phyloP scores from a whole-genome alignment of 2,797 vertebrate genomes.

The Oophaga sylvatica region DNA sequence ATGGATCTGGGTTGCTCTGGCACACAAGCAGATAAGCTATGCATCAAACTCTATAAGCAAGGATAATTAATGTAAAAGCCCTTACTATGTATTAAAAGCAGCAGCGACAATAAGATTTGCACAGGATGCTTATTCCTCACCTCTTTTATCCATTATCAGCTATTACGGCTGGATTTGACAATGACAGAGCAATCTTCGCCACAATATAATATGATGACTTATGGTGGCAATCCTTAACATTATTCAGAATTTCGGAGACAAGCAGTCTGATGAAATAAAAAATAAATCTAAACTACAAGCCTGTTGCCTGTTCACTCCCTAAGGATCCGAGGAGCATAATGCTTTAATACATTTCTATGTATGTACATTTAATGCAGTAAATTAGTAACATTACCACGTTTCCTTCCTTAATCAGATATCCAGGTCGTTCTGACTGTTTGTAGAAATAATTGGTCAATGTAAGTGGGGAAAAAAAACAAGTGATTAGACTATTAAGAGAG shows the following conservation, averaged over 20 bases:
- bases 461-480: not conserved
- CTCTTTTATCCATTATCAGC: constrained; percentile 33
- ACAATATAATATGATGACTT: constrained; percentile 36
- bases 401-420: no score
- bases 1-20: constrained; percentile 62
- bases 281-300: constrained; percentile 10
- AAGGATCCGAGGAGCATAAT: not conserved
- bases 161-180: constrained; percentile 44
- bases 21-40: constrained; percentile 58
- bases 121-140: constrained; percentile 22
- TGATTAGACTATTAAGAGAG: not conserved
- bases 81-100: constrained; percentile 50
- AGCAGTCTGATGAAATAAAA: constrained; percentile 25
- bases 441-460: not conserved
- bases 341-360: not conserved
- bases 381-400: no score
- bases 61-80: constrained; percentile 56
- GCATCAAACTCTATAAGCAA: constrained; percentile 57
- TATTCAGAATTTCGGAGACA: constrained; percentile 29
- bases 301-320: not conserved
- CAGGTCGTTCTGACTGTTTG: not conserved
- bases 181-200: constrained; percentile 11
- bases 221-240: constrained; percentile 46
- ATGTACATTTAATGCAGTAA: not conserved
- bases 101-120: constrained; percentile 23